Percentiles rank a stretch among this genome's conserved stretches.
Conservation (phyloP, 1,140 invertebrate genomes). For the Paraescarpia echinospica region DNA sequence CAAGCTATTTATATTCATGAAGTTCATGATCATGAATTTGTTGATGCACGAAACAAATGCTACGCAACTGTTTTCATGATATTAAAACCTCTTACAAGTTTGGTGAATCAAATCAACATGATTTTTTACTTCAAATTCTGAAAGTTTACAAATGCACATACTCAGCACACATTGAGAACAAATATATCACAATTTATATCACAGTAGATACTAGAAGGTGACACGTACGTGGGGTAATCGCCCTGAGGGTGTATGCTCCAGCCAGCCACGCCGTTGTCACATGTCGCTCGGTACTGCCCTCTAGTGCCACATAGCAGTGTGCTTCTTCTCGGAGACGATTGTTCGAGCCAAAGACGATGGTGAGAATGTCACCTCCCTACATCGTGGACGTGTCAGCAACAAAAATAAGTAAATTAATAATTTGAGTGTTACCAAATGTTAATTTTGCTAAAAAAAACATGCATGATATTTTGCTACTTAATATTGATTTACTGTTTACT, state of each 20-base stretch:
- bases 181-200: too few relatives aligned
- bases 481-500: not conserved
- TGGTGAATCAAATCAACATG: too few relatives aligned
- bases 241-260: not conserved
- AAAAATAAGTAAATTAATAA: not conserved
- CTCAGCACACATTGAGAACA: too few relatives aligned
- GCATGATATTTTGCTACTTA: not conserved
- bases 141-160: too few relatives aligned
- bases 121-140: too few relatives aligned
- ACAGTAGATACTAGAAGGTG: not conserved
- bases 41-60: not conserved
- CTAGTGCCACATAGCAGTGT: not conserved
- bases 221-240: not conserved
- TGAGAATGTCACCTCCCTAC: not conserved
- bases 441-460: not conserved
- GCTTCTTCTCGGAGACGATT: not conserved
- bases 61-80: not conserved
- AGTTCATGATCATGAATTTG: constrained; percentile 1
- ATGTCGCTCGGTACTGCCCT: not conserved
- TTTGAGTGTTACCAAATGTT: not conserved
- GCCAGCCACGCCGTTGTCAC: not conserved
- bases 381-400: not conserved
- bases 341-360: not conserved
- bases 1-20: not conserved
- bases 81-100: not conserved